These are phyloP conservation scores for Characodon lateralis DNA, from an alignment of 2,797 vertebrate species.

Conservation along the genomic window DNA sequence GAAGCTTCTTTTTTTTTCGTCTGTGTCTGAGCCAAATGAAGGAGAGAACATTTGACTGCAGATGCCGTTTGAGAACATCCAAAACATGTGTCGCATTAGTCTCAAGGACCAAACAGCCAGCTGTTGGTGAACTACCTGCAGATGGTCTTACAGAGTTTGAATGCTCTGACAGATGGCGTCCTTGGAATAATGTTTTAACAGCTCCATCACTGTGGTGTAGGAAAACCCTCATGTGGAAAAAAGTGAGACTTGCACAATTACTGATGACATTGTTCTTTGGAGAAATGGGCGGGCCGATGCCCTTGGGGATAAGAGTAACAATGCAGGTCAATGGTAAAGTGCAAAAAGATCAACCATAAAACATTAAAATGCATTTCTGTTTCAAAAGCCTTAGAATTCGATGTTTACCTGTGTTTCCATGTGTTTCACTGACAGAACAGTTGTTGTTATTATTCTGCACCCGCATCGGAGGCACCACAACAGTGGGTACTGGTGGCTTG, in stretches of 20 bases:
- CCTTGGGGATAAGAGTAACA: background rate
- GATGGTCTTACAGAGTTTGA: background rate
- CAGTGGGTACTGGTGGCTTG: constrained; percentile 88
- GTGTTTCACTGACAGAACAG: constrained; percentile 76
- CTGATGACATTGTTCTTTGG: background rate
- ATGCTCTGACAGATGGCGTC: background rate
- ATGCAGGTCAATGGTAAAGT: background rate
- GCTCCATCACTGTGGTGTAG: background rate
- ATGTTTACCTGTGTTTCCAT: constrained; percentile 85
- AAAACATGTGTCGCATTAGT: too few relatives aligned
- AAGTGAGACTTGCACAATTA: background rate
- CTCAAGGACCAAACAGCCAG: too few relatives aligned
- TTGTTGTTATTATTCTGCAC: constrained; percentile 87
- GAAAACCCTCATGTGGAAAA: background rate
- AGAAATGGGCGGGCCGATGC: background rate
- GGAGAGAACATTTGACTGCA: background rate
- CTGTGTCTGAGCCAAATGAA: background rate
- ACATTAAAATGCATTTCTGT: background rate
- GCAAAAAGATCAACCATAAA: background rate
- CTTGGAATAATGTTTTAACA: background rate
- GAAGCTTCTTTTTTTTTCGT: background rate
- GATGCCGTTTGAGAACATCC: background rate
- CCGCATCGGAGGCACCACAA: constrained; percentile 91
- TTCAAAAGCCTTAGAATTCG: background rate
- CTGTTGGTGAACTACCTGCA: background rate